phyloP scores from a whole-genome alignment of 2,888 invertebrate species.

The Arenicola marina region DNA sequence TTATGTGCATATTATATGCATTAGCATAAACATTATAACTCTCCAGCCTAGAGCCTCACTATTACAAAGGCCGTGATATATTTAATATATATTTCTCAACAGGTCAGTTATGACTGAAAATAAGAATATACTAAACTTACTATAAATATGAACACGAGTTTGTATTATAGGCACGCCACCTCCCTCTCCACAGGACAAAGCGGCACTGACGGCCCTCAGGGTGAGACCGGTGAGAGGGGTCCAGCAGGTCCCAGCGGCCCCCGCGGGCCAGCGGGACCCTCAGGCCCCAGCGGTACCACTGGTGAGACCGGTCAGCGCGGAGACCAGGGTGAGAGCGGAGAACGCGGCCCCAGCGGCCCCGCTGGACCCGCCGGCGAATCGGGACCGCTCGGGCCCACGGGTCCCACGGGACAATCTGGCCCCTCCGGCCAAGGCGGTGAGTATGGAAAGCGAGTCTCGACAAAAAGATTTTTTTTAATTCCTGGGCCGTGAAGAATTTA shows the following conservation, averaged over 20 bases:
- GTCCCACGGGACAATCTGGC: not conserved
- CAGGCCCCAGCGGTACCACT: slow-evolving; percentile 8
- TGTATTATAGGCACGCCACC: no score
- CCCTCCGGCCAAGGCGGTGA: not conserved
- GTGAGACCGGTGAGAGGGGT: slow-evolving; percentile 6
- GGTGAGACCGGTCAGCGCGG: slow-evolving; percentile 5
- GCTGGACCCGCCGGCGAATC: not conserved
- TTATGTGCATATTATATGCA: no score
- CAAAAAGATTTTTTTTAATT: no score
- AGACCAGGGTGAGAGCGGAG: not conserved
- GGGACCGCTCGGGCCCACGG: not conserved
- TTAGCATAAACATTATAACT: no score
- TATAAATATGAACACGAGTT: no score
- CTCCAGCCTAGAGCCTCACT: no score
- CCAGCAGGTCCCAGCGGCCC: slow-evolving; percentile 23
- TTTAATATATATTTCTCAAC: no score
- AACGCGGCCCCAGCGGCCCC: not conserved
- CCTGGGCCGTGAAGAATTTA: no score
- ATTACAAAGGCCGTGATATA: no score
- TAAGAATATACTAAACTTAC: no score
- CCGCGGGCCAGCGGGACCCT: not conserved
- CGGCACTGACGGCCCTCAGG: slow-evolving; percentile 23
- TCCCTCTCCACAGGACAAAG: slow-evolving; percentile 16
- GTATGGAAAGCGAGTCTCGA: not conserved
- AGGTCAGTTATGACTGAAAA: no score